Evolutionary conservation across 1,140 invertebrate genomes (phyloP).

Genomic region (Orchesella cincta): DNA sequence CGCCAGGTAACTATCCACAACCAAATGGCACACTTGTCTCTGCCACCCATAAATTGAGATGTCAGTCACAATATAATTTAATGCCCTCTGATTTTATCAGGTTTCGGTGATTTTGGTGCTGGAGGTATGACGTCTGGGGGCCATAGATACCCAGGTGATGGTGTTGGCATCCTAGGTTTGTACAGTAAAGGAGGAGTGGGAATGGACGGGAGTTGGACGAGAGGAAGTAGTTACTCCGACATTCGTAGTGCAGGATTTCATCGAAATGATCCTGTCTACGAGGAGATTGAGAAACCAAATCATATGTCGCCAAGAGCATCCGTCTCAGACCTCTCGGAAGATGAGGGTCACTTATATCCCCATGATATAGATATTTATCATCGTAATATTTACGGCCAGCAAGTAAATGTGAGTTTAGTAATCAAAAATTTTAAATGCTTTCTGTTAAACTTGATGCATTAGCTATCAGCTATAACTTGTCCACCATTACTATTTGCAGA

Average conservation of each 20-base stretch:
- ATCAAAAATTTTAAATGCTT: not conserved
- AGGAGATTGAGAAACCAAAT: slow-evolving; percentile 50
- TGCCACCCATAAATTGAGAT: no score
- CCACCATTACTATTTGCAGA: slow-evolving; percentile 30
- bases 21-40: not conserved
- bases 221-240: slow-evolving; percentile 51
- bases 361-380: slow-evolving; percentile 49
- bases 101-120: slow-evolving; percentile 26
- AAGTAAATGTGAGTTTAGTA: slow-evolving; percentile 36
- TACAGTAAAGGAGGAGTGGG: slow-evolving; percentile 30
- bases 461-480: not conserved
- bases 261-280: slow-evolving; percentile 48
- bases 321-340: slow-evolving; percentile 49
- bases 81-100: not conserved
- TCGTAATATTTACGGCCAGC: slow-evolving; percentile 46
- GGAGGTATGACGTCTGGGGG: slow-evolving; percentile 36
- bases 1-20: slow-evolving; percentile 40
- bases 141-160: slow-evolving; percentile 42
- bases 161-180: slow-evolving; percentile 42
- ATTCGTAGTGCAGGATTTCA: slow-evolving; percentile 45
- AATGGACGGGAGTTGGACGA: slow-evolving; percentile 48
- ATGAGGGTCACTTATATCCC: slow-evolving; percentile 49
- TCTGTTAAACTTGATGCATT: not conserved
- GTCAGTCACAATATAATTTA: no score
- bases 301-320: slow-evolving; percentile 48